phyloP scores from a whole-genome alignment of 2,113 vertebrate species.

The cat (Felis catus) region F.catus_Fca126_mat1.0 CM031413.1:122178501-122179000 shows the following conservation, averaged over 20 bases:
- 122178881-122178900: not conserved
- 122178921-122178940: rapidly evolving
- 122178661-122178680: not conserved
- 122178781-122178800: not conserved
- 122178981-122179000: not conserved
- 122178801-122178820: not conserved
- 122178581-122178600: not conserved
- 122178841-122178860: not conserved
- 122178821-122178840: not conserved
- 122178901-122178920: not conserved
- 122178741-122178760: not conserved
- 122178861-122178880: not conserved
- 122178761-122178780: not conserved
- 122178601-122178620: not conserved
- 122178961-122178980: not conserved
- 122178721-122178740: not conserved
- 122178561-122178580: not conserved
- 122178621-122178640: not conserved
- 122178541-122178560: not conserved
- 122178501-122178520: not conserved
- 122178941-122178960: too few relatives aligned
- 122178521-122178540: not conserved
- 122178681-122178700: not conserved
- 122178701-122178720: not conserved
- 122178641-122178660: not conserved